Percentiles rank a stretch among this genome's conserved stretches.
phyloP scores from a whole-genome alignment of 2,113 vertebrate species.

The Oceanodroma tethys region DNA sequence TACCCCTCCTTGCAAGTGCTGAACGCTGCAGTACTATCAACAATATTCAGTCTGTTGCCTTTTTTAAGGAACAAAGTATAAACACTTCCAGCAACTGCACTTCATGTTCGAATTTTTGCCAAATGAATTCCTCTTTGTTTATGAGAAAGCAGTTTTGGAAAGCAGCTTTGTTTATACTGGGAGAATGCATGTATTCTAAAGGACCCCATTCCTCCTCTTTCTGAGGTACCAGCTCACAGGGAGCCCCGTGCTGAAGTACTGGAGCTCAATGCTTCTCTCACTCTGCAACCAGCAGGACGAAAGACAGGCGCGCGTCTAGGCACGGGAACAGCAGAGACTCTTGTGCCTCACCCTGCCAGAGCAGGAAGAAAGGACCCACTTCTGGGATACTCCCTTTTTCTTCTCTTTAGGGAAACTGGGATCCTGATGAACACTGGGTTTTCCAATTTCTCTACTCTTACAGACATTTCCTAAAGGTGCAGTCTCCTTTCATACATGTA shows the following conservation, averaged over 20 bases:
- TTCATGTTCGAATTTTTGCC: background rate
- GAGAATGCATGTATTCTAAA: background rate
- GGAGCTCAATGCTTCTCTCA: background rate
- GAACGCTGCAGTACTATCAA: background rate
- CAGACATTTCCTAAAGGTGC: background rate
- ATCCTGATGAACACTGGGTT: background rate
- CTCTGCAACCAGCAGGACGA: background rate
- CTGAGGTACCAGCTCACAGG: background rate
- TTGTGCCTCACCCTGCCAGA: background rate
- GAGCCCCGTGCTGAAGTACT: background rate
- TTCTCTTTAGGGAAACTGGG: background rate
- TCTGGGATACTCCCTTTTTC: background rate
- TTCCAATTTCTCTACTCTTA: background rate
- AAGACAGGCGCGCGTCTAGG: accelerated
- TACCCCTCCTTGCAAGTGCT: background rate
- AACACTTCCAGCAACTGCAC: slow-evolving; percentile 15
- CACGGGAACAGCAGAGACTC: background rate
- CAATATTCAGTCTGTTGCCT: background rate
- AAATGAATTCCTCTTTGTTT: background rate
- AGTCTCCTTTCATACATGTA: background rate
- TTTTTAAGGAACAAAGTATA: slow-evolving; percentile 20
- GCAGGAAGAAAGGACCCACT: background rate
- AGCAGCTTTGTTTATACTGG: background rate
- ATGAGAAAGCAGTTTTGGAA: background rate
- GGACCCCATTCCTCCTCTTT: background rate